These are phyloP conservation scores for Entomobrya multifasciata DNA, from an alignment of 2,888 invertebrate genomes.

Conservation along the genomic window DNA sequence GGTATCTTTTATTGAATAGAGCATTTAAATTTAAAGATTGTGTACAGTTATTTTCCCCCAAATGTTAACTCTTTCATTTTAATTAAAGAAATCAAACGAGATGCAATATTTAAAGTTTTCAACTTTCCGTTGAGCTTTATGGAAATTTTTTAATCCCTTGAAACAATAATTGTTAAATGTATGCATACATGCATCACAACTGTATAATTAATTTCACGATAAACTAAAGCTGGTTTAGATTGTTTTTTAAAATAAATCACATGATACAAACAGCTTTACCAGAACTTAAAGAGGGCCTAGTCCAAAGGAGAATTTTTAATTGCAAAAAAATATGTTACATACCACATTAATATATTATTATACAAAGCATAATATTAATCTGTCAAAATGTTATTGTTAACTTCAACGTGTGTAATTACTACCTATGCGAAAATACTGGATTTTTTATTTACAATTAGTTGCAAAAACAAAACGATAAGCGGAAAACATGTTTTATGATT, in stretches of 20 bases:
- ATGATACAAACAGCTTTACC: not conserved
- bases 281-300: slow-evolving; percentile 65
- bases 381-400: slow-evolving; percentile 9
- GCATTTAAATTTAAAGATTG: no score
- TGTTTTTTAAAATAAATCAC: no score
- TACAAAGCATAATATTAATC: not conserved
- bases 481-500: slow-evolving; percentile 20
- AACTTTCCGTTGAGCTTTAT: not conserved
- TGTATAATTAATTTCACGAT: not conserved
- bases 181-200: no score
- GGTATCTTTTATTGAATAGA: no score
- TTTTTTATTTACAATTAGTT: not conserved
- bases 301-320: slow-evolving; percentile 69
- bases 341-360: not conserved
- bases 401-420: not conserved
- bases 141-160: not conserved
- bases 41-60: no score
- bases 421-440: not conserved
- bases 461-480: not conserved
- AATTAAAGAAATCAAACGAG: no score
- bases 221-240: no score
- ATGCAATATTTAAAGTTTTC: not conserved
- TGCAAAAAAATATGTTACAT: slow-evolving; percentile 14
- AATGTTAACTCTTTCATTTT: no score
- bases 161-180: not conserved